These are phyloP conservation scores for Venusia cambrica DNA, from an alignment of 2,888 invertebrate genomes.

Conservation along the genomic window DNA sequence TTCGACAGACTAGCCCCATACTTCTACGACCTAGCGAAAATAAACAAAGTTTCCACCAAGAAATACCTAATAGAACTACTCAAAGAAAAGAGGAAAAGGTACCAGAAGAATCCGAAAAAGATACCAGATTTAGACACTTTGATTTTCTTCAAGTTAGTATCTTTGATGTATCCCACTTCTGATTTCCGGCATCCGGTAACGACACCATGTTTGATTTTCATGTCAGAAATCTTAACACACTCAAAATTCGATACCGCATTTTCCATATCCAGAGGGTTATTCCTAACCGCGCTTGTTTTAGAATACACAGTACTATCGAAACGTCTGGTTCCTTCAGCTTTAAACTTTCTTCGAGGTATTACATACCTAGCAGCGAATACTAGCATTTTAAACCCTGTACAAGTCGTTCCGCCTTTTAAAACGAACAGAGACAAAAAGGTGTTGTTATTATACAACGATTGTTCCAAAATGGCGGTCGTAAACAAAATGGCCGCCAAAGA, in stretches of 20 bases:
- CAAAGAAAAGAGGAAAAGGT: constrained; percentile 86
- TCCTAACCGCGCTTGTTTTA: constrained; percentile 85
- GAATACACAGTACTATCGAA: constrained; percentile 91
- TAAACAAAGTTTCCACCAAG: constrained; percentile 85
- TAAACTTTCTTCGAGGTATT: constrained; percentile 90
- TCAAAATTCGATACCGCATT: constrained; percentile 83
- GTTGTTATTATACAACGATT: constrained; percentile 80
- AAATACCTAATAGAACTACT: constrained; percentile 85
- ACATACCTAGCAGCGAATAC: constrained; percentile 87
- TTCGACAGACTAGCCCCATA: constrained; percentile 81
- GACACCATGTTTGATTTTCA: constrained; percentile 91
- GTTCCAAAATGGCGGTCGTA: constrained; percentile 53
- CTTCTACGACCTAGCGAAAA: constrained; percentile 86
- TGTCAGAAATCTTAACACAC: constrained; percentile 87
- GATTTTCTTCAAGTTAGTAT: constrained; percentile 90
- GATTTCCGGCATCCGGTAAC: constrained; percentile 94
- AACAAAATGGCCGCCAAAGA: constrained; percentile 79
- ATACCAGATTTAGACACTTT: constrained; percentile 86
- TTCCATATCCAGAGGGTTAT: constrained; percentile 89
- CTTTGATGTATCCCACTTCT: constrained; percentile 92
- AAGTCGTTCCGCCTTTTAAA: constrained; percentile 86
- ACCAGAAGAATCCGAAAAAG: constrained; percentile 77
- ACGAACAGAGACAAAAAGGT: constrained; percentile 75
- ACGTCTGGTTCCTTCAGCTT: constrained; percentile 88
- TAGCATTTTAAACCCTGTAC: constrained; percentile 78